These are phyloP conservation scores for Gymnorhina tibicen DNA, from an alignment of 2,113 vertebrate species.

Conservation along the genomic window DNA sequence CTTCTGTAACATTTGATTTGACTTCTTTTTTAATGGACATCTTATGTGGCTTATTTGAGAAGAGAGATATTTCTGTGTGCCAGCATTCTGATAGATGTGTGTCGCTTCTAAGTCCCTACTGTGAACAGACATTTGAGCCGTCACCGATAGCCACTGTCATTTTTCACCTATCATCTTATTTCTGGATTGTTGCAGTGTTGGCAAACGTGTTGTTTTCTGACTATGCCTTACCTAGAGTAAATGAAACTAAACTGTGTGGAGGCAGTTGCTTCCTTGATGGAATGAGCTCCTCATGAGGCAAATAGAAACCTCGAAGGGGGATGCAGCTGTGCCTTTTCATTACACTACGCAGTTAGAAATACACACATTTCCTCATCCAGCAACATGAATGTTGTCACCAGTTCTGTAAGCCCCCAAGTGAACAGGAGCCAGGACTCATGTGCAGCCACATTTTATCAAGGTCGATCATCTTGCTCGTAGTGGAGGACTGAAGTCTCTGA, in stretches of 20 bases:
- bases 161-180: background rate
- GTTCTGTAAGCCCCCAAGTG: background rate
- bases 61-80: background rate
- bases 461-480: background rate
- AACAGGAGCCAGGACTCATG: background rate
- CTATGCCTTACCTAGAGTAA: background rate
- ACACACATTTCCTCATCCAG: background rate
- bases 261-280: background rate
- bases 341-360: background rate
- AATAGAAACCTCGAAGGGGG: background rate
- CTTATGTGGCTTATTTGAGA: background rate
- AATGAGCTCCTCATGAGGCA: background rate
- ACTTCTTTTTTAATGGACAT: background rate
- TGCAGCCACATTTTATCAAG: background rate
- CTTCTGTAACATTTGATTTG: background rate
- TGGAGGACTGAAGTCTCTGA: background rate
- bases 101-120: background rate
- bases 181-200: background rate
- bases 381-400: background rate
- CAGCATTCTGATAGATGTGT: background rate
- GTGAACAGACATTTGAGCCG: background rate
- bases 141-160: background rate
- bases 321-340: background rate
- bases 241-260: background rate
- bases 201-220: background rate